phyloP scores from a whole-genome alignment of 2,113 vertebrate species.

The Ariopsis seemanni region DNA sequence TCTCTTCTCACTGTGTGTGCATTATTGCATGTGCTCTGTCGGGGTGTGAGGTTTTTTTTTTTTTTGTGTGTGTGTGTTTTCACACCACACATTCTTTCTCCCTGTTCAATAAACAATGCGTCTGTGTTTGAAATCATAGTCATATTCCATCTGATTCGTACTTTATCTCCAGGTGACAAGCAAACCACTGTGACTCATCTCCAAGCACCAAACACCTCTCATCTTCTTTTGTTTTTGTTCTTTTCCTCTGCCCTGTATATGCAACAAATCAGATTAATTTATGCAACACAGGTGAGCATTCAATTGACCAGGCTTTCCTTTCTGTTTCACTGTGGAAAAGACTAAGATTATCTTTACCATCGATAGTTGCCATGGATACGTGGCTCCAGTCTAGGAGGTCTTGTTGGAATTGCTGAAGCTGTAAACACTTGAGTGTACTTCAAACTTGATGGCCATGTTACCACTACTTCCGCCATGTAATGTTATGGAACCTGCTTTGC shows the following conservation, averaged over 20 bases:
- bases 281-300: not conserved
- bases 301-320: slow-evolving; percentile 22
- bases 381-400: not conserved
- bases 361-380: slow-evolving; percentile 43
- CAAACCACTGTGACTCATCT: slow-evolving; percentile 39
- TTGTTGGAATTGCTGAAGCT: slow-evolving; percentile 26
- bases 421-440: slow-evolving; percentile 24
- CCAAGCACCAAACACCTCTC: slow-evolving; percentile 21
- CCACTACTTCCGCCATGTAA: not conserved
- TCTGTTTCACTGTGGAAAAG: slow-evolving; percentile 13
- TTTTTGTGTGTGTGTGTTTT: slow-evolving; percentile 13
- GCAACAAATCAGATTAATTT: slow-evolving; percentile 31
- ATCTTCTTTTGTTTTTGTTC: slow-evolving; percentile 22
- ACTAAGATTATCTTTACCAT: slow-evolving; percentile 38
- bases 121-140: slow-evolving; percentile 40
- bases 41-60: not conserved
- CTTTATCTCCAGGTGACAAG: slow-evolving; percentile 41
- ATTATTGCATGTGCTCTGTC: slow-evolving; percentile 61
- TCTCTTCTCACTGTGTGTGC: slow-evolving; percentile 62
- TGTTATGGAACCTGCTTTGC: slow-evolving; percentile 13
- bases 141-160: slow-evolving; percentile 37
- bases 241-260: slow-evolving; percentile 11
- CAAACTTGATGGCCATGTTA: slow-evolving; percentile 12
- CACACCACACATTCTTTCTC: slow-evolving; percentile 8
- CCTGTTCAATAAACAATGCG: slow-evolving; percentile 34